A percentile compares a stretch with the other conserved stretches of the same genome.
These are phyloP conservation scores for Ischnura elegans DNA, from an alignment of 2,888 invertebrate species.

Conservation along the genomic window DNA sequence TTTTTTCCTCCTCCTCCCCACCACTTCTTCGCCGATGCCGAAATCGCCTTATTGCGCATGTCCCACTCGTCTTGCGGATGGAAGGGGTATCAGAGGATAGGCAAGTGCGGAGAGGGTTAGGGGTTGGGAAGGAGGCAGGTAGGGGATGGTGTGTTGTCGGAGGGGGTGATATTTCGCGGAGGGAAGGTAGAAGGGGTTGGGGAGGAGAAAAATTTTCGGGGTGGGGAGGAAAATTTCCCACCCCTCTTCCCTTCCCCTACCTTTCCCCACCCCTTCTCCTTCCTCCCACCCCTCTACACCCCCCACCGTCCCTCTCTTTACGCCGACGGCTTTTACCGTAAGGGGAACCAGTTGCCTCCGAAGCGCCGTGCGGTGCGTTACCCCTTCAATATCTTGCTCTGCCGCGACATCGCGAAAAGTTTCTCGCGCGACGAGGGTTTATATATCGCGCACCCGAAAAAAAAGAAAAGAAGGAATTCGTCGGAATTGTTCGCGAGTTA, in stretches of 20 bases:
- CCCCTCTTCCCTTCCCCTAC: not conserved
- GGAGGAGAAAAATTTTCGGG: not conserved
- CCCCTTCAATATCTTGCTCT: not conserved
- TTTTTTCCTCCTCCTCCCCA: not conserved
- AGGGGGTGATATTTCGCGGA: not conserved
- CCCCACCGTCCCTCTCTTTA: not conserved
- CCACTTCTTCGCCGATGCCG: not conserved
- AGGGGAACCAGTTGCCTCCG: constrained; percentile 57
- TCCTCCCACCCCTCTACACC: not conserved
- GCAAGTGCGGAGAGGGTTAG: not conserved
- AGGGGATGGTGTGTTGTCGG: not conserved
- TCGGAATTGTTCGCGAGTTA: not conserved
- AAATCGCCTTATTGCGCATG: constrained; percentile 48
- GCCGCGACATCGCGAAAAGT: too few relatives aligned
- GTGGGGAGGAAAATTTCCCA: constrained; percentile 34
- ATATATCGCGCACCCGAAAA: not conserved
- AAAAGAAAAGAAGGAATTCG: not conserved
- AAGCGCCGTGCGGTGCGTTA: constrained; percentile 45
- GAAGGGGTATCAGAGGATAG: constrained; percentile 51
- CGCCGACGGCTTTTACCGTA: not conserved
- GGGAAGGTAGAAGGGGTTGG: not conserved
- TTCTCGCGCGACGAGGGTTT: not conserved
- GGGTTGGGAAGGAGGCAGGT: not conserved
- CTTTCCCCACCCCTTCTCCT: not conserved
- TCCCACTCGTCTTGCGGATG: constrained; percentile 53